Evolutionary conservation across 1,140 invertebrate genomes (phyloP), one percentile per base, ranked within the genome.

Genomic region (Himalopsyche phryganea): DNA sequence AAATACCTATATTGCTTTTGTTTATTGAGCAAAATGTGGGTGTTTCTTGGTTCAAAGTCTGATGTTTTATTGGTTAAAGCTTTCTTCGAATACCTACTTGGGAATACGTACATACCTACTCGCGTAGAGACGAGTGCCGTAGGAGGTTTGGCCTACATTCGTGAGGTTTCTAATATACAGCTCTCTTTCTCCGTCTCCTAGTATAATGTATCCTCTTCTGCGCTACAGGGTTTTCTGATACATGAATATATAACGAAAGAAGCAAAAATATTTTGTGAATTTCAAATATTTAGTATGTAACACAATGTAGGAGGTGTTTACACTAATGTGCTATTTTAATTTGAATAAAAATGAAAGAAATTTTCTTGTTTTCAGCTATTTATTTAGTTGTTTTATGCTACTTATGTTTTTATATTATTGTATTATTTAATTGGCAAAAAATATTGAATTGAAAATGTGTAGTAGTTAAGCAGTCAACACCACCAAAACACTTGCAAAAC

Each of bases 131-230:
- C 28, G 55, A 52, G 35, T 46, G 6, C 32, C 15, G 50, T 33
- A 52, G 61, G 55, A 63, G 61, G 61, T 63, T 45, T 63, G 61
- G 55, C 61, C 61, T 63, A 63, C 51, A 55, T 63, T 63, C 56
- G 47, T 15, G 44, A 63, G 46, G 55, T 48, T 54, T 63, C 56
- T 58, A 50, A 63, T 63, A 45, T 63, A 55, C 15, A 19, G 38
- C 41, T 51, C 32, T 62, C 44, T 14, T 35, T 50, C 50, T 58
- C 50, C 41, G 35, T 57, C 50, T 42, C 28, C 13, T 50, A 20
- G 20, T 17, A 44, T 50, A 42, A 41, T 17, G 18, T 44, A 32
- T 63, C 55, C 49, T 51, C 17, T 54, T 58, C 41, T 23, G 6
- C 36, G 35, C 17, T 33, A 58, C 23, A 50, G 52, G 41, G 49